These are phyloP conservation scores for Dilophus febrilis DNA, from an alignment of 2,888 invertebrate species.

Conservation along the genomic window DNA sequence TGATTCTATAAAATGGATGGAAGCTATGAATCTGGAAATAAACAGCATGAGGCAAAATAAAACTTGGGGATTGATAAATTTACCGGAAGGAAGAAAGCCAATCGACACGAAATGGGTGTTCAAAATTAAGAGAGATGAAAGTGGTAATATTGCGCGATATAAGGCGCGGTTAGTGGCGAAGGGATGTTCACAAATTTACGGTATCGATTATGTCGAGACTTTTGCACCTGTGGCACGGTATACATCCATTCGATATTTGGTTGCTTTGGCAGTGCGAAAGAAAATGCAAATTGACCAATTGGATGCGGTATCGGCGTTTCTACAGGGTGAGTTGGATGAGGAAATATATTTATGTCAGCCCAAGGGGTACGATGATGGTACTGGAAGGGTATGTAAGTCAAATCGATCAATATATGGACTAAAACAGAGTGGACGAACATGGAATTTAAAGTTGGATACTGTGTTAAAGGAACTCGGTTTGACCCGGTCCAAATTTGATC, in stretches of 20 bases:
- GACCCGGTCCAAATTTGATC: slow-evolving; percentile 10
- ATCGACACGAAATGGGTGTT: slow-evolving; percentile 7
- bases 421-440: slow-evolving; percentile 11
- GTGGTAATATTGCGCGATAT: slow-evolving; percentile 10
- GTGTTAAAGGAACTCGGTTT: slow-evolving; percentile 6
- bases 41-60: slow-evolving; percentile 12
- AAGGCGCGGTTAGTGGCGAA: slow-evolving; percentile 14
- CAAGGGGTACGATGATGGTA: slow-evolving; percentile 10
- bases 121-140: slow-evolving; percentile 11
- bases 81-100: slow-evolving; percentile 10
- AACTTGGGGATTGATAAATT: slow-evolving; percentile 11
- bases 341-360: slow-evolving; percentile 1
- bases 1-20: slow-evolving; percentile 12
- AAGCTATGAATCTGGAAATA: slow-evolving; percentile 13
- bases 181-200: slow-evolving; percentile 13
- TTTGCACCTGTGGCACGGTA: slow-evolving; percentile 12
- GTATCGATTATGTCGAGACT: slow-evolving; percentile 12
- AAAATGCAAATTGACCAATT: slow-evolving; percentile 2
- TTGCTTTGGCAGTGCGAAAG: too few species aligned
- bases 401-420: slow-evolving; percentile 8
- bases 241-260: slow-evolving; percentile 9
- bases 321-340: neutral
- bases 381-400: slow-evolving; percentile 6
- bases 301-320: slow-evolving; percentile 1
- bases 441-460: slow-evolving; percentile 9